phyloP scores from a whole-genome alignment of 2,113 vertebrate species.

The Tetrax tetrax region DNA sequence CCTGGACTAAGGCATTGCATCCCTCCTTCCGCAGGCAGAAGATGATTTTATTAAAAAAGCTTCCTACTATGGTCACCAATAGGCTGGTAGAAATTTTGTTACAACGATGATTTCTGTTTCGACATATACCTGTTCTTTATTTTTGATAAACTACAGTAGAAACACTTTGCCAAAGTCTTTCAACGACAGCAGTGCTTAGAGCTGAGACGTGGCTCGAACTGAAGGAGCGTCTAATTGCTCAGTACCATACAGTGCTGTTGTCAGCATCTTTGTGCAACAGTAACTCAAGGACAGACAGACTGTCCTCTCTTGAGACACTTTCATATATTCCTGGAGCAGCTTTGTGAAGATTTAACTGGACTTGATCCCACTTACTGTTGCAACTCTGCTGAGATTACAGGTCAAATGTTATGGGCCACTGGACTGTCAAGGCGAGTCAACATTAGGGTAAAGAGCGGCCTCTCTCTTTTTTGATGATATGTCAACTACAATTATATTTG shows the following conservation, averaged over 20 bases:
- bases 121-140: not conserved
- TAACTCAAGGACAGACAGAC: not conserved
- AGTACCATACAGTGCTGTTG: not conserved
- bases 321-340: not conserved
- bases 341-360: not conserved
- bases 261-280: not conserved
- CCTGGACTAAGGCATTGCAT: not conserved
- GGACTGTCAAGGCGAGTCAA: constrained; percentile 40
- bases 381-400: not conserved
- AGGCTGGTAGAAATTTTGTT: not conserved
- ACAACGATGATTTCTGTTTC: not conserved
- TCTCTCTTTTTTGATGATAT: not conserved
- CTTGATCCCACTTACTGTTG: not conserved
- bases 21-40: not conserved
- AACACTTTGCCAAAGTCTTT: not conserved
- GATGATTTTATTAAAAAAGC: not conserved
- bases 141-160: not conserved
- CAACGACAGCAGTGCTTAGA: not conserved
- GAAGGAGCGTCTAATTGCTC: not conserved
- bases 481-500: constrained; percentile 40
- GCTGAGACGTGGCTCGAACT: not conserved
- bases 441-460: not conserved
- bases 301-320: not conserved
- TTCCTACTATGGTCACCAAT: not conserved
- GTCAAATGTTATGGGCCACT: constrained; percentile 25